Evolutionary conservation across 1,140 invertebrate genomes (phyloP).

Genomic region (Drosophila setifemur): DNA sequence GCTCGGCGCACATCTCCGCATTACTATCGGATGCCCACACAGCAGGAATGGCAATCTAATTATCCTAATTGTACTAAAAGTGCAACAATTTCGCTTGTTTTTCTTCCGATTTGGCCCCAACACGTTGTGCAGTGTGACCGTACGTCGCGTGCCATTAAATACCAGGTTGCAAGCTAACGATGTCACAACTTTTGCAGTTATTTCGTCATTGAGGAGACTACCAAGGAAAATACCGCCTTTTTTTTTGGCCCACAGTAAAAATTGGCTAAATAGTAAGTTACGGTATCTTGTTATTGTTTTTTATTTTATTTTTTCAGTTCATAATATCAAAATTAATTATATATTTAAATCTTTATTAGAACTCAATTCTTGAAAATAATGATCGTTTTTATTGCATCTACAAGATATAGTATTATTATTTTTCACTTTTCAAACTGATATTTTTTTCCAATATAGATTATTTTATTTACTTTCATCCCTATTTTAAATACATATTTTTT

Average conservation of each 20-base stretch:
- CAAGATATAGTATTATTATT: too few relatives aligned
- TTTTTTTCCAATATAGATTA: too few relatives aligned
- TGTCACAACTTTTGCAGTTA: constrained; percentile 5
- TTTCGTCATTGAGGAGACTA: constrained; percentile 21
- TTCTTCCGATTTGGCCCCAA: constrained; percentile 23
- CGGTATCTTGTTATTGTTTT: too few relatives aligned
- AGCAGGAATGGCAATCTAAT: constrained; percentile 7
- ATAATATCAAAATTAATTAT: too few relatives aligned
- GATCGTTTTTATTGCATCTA: too few relatives aligned
- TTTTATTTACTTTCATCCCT: too few relatives aligned
- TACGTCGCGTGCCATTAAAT: not conserved
- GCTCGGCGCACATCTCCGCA: constrained; percentile 65
- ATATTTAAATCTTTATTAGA: too few relatives aligned
- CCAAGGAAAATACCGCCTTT: constrained; percentile 6
- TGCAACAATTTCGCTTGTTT: constrained; percentile 19
- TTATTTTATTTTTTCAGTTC: too few relatives aligned
- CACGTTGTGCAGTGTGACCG: constrained; percentile 38
- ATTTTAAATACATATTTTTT: too few relatives aligned
- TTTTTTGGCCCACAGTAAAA: not conserved
- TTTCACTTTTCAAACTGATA: too few relatives aligned
- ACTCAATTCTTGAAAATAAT: too few relatives aligned
- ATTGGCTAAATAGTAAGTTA: too few relatives aligned
- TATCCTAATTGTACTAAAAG: constrained; percentile 7
- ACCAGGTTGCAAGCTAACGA: not conserved
- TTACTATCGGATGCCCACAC: constrained; percentile 37